These are phyloP conservation scores for Adelges cooleyi DNA, from an alignment of 1,140 invertebrate genomes.

Conservation along the genomic window DNA sequence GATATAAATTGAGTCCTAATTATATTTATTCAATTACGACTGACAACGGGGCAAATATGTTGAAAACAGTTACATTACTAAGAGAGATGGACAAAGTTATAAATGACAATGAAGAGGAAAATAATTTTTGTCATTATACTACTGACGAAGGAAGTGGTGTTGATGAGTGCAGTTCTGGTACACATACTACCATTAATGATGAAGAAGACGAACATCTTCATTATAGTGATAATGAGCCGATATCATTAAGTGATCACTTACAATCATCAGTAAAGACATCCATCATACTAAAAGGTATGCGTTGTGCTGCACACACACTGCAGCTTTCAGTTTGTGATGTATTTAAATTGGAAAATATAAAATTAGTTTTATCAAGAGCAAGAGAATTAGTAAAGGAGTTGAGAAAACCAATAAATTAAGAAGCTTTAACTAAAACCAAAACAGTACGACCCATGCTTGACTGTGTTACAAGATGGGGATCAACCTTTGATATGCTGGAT, in stretches of 20 bases:
- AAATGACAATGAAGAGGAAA: neutral
- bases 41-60: neutral
- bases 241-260: neutral
- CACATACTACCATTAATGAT: too few relatives aligned
- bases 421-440: neutral
- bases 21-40: neutral
- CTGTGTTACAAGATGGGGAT: neutral
- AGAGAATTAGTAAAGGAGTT: neutral
- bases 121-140: too few relatives aligned
- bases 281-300: neutral
- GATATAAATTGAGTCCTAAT: neutral
- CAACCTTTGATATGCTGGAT: neutral
- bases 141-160: too few relatives aligned
- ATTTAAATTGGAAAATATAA: neutral
- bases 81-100: neutral
- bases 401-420: neutral
- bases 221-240: neutral
- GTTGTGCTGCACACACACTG: neutral
- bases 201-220: too few relatives aligned
- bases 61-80: conserved; percentile 1
- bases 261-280: neutral
- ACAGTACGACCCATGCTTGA: neutral
- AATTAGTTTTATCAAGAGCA: neutral
- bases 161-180: too few relatives aligned
- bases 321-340: neutral